phyloP scores from a whole-genome alignment of 2,797 vertebrate genomes.

The Silurus lanzhouensis region DNA sequence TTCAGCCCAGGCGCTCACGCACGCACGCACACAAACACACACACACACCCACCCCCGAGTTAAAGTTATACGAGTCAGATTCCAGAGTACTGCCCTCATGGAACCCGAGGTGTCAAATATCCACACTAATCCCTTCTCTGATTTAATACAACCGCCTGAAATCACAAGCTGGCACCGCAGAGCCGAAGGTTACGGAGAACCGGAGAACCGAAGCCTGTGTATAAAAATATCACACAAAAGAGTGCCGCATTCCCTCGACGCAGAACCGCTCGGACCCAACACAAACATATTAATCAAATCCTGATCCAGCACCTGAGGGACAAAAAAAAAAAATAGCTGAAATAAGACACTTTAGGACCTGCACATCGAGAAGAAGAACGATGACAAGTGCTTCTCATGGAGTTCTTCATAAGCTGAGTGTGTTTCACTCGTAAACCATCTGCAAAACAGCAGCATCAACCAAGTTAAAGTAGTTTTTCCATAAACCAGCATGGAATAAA shows the following conservation, averaged over 20 bases:
- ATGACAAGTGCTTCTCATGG: background rate
- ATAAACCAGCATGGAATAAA: too few relatives aligned
- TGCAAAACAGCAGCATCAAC: too few relatives aligned
- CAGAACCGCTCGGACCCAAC: conserved; percentile 30
- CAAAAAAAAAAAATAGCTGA: background rate
- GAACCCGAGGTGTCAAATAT: conserved; percentile 60
- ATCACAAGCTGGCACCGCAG: conserved; percentile 57
- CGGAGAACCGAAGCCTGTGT: background rate
- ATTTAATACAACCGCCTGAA: conserved; percentile 72
- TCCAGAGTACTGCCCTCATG: conserved; percentile 66
- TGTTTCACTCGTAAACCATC: too few relatives aligned
- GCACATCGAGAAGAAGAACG: background rate
- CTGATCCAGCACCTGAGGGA: conserved; percentile 25
- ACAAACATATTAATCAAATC: conserved; percentile 55
- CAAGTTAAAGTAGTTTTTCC: too few relatives aligned
- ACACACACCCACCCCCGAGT: conserved; percentile 10
- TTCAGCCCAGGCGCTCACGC: background rate
- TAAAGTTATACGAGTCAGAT: conserved; percentile 55
- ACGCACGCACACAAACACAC: background rate
- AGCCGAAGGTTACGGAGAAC: conserved; percentile 27
- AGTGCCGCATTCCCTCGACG: conserved; percentile 21
- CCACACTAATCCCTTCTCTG: conserved; percentile 65
- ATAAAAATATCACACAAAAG: conserved; percentile 54
- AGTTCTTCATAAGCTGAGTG: background rate
- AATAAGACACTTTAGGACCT: background rate